These are phyloP conservation scores for Apamea crenata DNA, from an alignment of 2,888 invertebrate species.

Conservation along the genomic window DNA sequence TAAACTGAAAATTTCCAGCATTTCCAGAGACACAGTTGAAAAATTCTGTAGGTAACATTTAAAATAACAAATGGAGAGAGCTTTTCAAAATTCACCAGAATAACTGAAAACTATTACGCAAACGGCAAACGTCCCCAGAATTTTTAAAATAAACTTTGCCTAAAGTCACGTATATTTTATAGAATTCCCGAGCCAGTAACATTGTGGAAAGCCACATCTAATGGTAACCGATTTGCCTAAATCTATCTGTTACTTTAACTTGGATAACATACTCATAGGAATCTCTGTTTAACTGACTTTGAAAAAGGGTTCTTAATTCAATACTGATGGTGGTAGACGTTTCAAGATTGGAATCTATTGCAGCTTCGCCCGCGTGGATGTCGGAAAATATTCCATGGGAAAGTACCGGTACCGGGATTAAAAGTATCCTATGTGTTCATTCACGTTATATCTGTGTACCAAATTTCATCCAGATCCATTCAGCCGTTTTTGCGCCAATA, in stretches of 20 bases:
- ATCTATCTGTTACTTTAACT: conserved; percentile 42
- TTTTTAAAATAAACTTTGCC: conserved; percentile 37
- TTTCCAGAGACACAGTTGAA: background rate
- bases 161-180: conserved; percentile 31
- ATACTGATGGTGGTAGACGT: conserved; percentile 6
- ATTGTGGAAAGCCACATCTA: conserved; percentile 41
- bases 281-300: conserved; percentile 34
- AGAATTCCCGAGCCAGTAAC: conserved; percentile 37
- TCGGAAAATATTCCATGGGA: background rate
- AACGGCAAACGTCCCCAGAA: background rate
- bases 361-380: too few relatives aligned
- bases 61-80: conserved; percentile 10
- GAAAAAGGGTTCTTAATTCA: conserved; percentile 25
- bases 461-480: background rate
- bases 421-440: background rate
- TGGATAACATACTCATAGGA: conserved; percentile 8
- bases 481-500: background rate
- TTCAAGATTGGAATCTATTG: background rate
- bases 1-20: background rate
- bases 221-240: conserved; percentile 53
- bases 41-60: background rate
- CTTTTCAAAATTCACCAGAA: conserved; percentile 17
- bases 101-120: conserved; percentile 22
- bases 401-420: background rate
- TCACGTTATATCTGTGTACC: background rate